phyloP scores from a whole-genome alignment of 2,888 invertebrate species.

The Exephanes ischioxanthus region DNA sequence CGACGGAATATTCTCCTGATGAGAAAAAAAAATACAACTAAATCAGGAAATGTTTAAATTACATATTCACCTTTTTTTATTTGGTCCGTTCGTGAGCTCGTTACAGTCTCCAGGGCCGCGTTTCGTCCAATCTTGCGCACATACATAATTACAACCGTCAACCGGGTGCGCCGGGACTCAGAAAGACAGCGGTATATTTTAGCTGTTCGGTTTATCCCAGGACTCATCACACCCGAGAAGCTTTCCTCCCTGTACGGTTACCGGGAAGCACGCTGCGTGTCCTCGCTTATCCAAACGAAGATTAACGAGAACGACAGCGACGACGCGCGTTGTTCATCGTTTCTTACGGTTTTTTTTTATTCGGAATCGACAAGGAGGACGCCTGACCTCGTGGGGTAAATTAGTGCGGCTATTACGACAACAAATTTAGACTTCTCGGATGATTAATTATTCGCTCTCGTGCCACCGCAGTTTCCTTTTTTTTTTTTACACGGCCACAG shows the following conservation, averaged over 20 bases:
- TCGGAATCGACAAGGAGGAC: not conserved
- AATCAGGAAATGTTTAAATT: conserved; percentile 9
- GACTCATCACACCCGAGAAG: conserved; percentile 18
- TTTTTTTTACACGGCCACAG: too few species aligned
- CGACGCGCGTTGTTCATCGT: not conserved
- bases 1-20: too few species aligned
- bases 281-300: conserved; percentile 11
- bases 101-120: not conserved
- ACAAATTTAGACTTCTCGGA: not conserved
- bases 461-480: not conserved
- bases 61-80: conserved; percentile 28
- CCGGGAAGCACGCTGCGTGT: not conserved
- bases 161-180: not conserved
- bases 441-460: not conserved
- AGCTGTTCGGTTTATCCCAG: not conserved
- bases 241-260: not conserved
- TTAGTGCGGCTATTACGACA: not conserved
- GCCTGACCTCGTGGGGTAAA: not conserved
- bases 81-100: not conserved
- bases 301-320: conserved; percentile 22
- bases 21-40: not conserved
- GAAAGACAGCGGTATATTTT: too few species aligned
- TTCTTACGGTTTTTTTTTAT: not conserved
- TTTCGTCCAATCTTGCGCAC: conserved; percentile 33
- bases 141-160: conserved; percentile 9